Conservation (phyloP, 1,140 invertebrate species). For the Oncopeltus fasciatus region DNA sequence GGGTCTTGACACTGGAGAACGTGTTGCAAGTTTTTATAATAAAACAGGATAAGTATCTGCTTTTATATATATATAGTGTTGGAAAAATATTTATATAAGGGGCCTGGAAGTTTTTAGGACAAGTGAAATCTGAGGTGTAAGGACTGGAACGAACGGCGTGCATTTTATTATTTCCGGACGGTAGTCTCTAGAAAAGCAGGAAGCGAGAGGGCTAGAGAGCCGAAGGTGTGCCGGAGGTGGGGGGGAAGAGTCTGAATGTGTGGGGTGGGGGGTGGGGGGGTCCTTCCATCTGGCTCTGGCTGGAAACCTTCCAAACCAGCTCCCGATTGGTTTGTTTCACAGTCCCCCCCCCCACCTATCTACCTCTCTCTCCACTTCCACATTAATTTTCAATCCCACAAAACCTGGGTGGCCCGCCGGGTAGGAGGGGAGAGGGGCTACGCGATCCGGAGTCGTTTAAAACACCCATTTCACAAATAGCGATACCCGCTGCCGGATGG, state of each 20-base stretch:
- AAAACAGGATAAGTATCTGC: no score
- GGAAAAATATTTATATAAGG: neutral
- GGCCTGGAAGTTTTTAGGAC: neutral
- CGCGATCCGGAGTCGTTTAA: constrained; percentile 4
- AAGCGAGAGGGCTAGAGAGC: neutral
- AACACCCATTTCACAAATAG: constrained; percentile 7
- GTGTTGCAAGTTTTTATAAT: no score
- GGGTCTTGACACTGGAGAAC: no score
- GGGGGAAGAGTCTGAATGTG: no score
- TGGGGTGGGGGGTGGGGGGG: no score
- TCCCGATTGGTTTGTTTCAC: constrained; percentile 4
- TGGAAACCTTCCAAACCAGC: neutral
- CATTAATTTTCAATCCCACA: constrained; percentile 10
- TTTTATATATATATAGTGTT: no score
- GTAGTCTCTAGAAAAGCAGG: neutral
- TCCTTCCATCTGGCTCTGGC: neutral
- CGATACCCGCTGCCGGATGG: neutral
- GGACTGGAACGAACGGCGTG: neutral
- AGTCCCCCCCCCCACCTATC: neutral
- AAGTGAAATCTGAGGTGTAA: neutral
- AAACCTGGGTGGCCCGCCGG: no score
- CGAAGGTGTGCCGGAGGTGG: no score
- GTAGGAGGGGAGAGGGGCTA: no score
- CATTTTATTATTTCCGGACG: neutral
- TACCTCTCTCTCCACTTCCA: neutral